Percentiles rank a stretch among this genome's conserved stretches.
Conservation (phyloP, 1,140 invertebrate species). For the Lordiphosa clarofinis region DNA sequence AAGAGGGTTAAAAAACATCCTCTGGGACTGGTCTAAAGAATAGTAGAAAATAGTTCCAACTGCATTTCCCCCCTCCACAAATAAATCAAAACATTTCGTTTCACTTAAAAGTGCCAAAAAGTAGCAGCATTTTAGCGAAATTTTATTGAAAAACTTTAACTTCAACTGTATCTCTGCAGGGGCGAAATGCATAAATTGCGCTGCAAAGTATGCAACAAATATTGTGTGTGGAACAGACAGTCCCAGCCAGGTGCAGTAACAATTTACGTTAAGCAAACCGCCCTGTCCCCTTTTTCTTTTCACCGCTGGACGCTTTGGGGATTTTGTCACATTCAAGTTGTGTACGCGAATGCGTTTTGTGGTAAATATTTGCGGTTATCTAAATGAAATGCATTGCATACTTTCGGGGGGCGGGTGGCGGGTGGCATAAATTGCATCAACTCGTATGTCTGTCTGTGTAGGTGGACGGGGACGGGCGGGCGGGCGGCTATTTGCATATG, state of each 20-base stretch:
- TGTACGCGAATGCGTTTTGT: conserved; percentile 51
- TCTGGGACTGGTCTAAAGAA: no score
- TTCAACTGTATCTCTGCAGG: no score
- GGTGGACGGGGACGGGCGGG: conserved; percentile 31
- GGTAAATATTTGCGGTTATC: conserved; percentile 76
- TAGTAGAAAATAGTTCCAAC: no score
- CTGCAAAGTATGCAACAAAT: conserved; percentile 41
- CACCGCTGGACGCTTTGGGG: conserved; percentile 1
- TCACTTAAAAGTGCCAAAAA: no score
- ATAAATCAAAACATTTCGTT: no score
- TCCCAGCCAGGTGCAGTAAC: conserved; percentile 11
- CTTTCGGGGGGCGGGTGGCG: conserved; percentile 20
- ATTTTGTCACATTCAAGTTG: conserved; percentile 36
- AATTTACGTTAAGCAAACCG: conserved; percentile 21
- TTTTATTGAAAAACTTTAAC: no score
- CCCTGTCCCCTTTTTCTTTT: neutral
- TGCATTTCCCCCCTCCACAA: no score
- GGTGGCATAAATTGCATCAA: conserved; percentile 4
- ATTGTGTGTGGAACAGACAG: conserved; percentile 10
- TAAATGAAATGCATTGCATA: conserved; percentile 70
- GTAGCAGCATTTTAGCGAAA: no score
- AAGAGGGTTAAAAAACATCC: no score
- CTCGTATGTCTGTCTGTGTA: neutral
- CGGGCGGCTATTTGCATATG: conserved; percentile 51
- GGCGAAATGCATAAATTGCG: conserved; percentile 38